Evolutionary conservation across 1,140 invertebrate genomes (phyloP), one percentile per base, ranked within the genome.

Genomic region (Phymastichus coffea): DNA sequence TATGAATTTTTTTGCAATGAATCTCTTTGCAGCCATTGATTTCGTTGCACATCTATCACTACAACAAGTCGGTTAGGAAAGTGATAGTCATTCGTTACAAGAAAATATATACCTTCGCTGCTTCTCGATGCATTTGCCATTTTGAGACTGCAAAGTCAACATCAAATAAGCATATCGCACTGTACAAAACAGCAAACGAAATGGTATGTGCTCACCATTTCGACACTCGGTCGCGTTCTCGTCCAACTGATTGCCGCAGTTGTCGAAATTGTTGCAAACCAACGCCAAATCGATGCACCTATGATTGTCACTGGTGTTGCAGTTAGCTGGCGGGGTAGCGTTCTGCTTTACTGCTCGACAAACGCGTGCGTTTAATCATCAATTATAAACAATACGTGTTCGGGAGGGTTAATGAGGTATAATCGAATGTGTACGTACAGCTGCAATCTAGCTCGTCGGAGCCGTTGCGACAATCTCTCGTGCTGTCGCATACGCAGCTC

Each of bases 391-490:
- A 8, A 40, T 20, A 40, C 9, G 38, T n/a, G 2, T 0, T 20
- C 1, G 7, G 0, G 28, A 8, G 6, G 6, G 6, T 30, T 6
- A 30, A 30, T 8, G 28, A 30, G 12, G 12, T 6, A 30, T 8
- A 30, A 30, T 30, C 1, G 6, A 30, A 30, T 12, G 28, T 30
- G 12, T 30, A n/a, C 73, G 78, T 76, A 88, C n/a, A 76, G 88
- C 87, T 82, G 69, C 88, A 90, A 51, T 83, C 68, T 38, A 75
- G 56, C 77, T 91, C 88, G 71, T 91, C 88, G 46, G 82, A 83
- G 33, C 79, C 79, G 68, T 90, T 88, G 0, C 66, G 63, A 71
- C 89, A 91, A 71, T 91, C 87, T 47, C 80, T 73, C 1, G 41
- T 54, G 15, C 83, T 82, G 68, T 91, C 88, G 71, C 88, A 91